phyloP scores from a whole-genome alignment of 2,113 vertebrate genomes.

The Pygoscelis adeliae region DNA sequence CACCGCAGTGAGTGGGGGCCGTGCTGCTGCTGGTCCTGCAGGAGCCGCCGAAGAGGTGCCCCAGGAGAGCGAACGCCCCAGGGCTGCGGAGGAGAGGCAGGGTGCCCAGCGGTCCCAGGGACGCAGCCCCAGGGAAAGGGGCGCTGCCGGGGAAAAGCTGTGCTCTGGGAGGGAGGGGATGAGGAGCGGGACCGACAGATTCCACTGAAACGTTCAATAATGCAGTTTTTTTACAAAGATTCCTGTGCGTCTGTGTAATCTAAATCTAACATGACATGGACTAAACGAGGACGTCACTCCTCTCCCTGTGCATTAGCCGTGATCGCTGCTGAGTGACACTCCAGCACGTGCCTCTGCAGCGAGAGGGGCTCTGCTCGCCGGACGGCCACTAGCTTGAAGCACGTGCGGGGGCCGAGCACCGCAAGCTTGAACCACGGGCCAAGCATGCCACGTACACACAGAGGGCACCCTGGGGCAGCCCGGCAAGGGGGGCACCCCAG shows the following conservation, averaged over 20 bases:
- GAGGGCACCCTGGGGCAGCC: background rate
- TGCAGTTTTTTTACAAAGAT: background rate
- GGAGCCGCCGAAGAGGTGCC: background rate
- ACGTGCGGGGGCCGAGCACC: accelerated
- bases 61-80: accelerated
- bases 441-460: accelerated
- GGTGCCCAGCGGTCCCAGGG: background rate
- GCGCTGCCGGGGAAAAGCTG: background rate
- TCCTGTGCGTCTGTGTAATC: background rate
- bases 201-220: background rate
- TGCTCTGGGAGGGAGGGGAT: background rate
- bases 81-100: background rate
- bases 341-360: background rate
- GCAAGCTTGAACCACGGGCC: too few species aligned
- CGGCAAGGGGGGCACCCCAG: background rate
- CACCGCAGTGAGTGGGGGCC: accelerated
- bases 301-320: constrained; percentile 3
- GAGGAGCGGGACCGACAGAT: accelerated
- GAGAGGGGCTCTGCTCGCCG: accelerated
- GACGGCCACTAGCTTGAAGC: background rate
- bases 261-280: constrained; percentile 56
- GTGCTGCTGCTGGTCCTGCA: background rate
- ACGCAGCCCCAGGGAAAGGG: background rate
- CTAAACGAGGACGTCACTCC: constrained; percentile 50
- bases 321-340: constrained; percentile 35